Conservation (phyloP, 1,140 invertebrate genomes). For the Macrocentrus cingulum region DNA sequence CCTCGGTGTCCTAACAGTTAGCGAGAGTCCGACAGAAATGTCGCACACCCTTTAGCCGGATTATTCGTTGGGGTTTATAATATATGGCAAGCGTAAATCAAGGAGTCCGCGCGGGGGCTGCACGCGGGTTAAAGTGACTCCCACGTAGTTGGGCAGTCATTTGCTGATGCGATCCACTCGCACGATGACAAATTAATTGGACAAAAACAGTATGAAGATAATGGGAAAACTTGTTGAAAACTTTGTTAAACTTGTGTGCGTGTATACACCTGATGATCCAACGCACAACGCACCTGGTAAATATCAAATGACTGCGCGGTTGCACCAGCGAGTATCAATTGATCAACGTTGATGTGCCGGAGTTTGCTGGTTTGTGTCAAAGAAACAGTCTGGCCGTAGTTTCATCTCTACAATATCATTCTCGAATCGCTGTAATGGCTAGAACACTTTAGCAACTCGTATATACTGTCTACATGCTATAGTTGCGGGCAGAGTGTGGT, state of each 20-base stretch:
- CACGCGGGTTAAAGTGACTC: no score
- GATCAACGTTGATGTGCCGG: slow-evolving; percentile 43
- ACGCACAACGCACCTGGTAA: no score
- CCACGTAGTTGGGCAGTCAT: not conserved
- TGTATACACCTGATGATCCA: no score
- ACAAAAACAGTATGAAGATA: no score
- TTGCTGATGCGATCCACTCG: not conserved
- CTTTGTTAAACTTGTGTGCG: no score
- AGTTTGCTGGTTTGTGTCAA: slow-evolving; percentile 2
- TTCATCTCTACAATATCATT: not conserved
- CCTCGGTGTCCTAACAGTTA: not conserved
- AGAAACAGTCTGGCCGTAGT: not conserved
- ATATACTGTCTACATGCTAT: slow-evolving; percentile 23
- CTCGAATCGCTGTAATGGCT: slow-evolving; percentile 30
- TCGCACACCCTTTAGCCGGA: slow-evolving; percentile 52
- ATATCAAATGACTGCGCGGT: no score
- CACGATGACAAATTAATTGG: not conserved
- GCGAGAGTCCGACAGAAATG: slow-evolving; percentile 16
- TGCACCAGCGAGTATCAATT: not conserved
- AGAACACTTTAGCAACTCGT: slow-evolving; percentile 44
- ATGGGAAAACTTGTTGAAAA: no score
- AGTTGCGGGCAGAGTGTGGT: not conserved
- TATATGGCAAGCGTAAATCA: slow-evolving; percentile 59
- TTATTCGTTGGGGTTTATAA: slow-evolving; percentile 56
- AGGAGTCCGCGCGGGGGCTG: slow-evolving; percentile 36